Percentiles rank a stretch among this genome's conserved stretches.
These are phyloP conservation scores for Mesocentrotus franciscanus DNA, from an alignment of 53 echinoderm and acorn worm species.

Conservation along the genomic window DNA sequence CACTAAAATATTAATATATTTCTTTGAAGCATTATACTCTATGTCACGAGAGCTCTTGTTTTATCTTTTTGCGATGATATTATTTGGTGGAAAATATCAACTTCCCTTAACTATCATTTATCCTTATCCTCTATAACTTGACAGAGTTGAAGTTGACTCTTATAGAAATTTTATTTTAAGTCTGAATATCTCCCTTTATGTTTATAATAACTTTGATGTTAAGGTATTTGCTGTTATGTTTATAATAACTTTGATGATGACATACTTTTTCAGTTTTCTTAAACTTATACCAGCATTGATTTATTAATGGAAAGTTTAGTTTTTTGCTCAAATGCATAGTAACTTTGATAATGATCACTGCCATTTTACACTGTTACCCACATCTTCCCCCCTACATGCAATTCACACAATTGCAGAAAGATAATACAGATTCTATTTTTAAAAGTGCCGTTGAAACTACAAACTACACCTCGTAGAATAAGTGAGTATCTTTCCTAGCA, in stretches of 20 bases:
- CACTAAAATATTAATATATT: slow-evolving; percentile 65
- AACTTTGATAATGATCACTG: background rate
- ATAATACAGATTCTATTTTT: background rate
- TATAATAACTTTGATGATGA: background rate
- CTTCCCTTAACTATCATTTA: background rate
- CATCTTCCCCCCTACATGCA: background rate
- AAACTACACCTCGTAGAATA: background rate
- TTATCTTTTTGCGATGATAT: background rate
- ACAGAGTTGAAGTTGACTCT: background rate
- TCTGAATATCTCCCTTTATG: background rate
- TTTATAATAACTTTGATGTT: background rate
- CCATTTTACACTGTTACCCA: background rate
- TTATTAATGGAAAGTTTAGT: background rate
- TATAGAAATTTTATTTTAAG: no score
- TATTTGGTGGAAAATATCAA: background rate
- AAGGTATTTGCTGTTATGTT: no score
- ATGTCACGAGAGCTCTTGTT: background rate
- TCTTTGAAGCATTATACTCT: slow-evolving; percentile 42
- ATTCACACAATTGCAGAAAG: background rate
- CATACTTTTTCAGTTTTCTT: background rate
- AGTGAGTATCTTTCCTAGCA: background rate
- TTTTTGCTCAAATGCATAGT: background rate
- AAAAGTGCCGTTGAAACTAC: background rate
- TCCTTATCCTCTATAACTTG: background rate
- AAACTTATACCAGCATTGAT: background rate